Base-by-base conservation (phyloP, 2,888 invertebrate species). In the Agrochola litura region DNA sequence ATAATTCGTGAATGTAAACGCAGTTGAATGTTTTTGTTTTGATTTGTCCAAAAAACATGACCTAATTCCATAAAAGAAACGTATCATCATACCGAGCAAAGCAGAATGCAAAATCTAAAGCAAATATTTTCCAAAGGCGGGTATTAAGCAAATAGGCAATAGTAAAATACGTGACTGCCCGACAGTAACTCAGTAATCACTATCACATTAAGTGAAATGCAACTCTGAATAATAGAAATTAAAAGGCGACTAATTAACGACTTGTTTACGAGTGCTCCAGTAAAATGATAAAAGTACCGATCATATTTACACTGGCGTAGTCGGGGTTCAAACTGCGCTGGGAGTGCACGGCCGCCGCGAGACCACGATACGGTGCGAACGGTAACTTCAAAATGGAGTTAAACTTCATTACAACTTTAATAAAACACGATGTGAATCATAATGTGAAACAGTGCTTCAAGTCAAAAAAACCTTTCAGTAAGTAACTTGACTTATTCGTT, bases 401-500 rank as follows among this genome's bases (percentile, higher is more conserved):
- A 73, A 96, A 96, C 88, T 96, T 96, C 84, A 92, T 96, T 89
- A 92, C 95, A 71, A 94, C 95, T 60, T 92, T 96, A 83, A 94
- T 96, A 78, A 96, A 95, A 92, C 96, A 95, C 87, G 96, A 97
- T 92, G 94, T 96, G 89, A 97, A 97, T 86, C 96, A 96, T 86
- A 97, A 97, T 92, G 94, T 96, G 90, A 95, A 92, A 93, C 93
- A 96, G 95, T 96, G 96, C 90, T 96, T 97, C 89, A 96, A 96
- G 89, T 89, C 94, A n/a, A 97, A 96, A 92, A 96, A 95, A 83
- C 90, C 95, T 58, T 96, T 96, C 83, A 93, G 97, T 97, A 90
- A 96, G 76, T 78, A 70, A 41, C 9, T 3, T 54, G 12, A 43
- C 0, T 60, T 78, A 30, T 71, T 65, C 6, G 2, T 78, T 58